Evolutionary conservation across 2,797 vertebrate species (phyloP).

Genomic region (Phataginus tricuspis): DNA sequence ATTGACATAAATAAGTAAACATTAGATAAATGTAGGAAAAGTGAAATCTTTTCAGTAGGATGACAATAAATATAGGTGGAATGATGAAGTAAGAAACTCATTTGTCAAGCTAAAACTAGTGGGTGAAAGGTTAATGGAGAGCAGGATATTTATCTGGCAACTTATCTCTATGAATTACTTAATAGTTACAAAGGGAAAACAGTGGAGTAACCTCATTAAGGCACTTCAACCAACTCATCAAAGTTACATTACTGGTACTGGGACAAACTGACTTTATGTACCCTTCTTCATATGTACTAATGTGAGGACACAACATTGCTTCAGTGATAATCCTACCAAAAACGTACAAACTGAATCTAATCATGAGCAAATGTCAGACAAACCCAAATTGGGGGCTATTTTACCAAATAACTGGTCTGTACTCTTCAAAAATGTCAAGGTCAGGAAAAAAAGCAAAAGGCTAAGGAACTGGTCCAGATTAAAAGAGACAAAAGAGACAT

Average conservation of each 20-base stretch:
- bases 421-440: conserved; percentile 43
- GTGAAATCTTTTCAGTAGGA: background rate
- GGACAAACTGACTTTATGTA: background rate
- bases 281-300: background rate
- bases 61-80: background rate
- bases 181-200: conserved; percentile 13
- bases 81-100: conserved; percentile 14
- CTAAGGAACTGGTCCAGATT: conserved; percentile 5
- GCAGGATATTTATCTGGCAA: background rate
- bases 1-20: background rate
- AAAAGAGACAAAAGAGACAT: background rate
- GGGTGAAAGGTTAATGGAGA: conserved; percentile 14
- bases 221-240: background rate
- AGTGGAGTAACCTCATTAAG: background rate
- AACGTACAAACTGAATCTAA: background rate
- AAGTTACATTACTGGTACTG: background rate
- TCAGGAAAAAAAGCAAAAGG: conserved; percentile 49
- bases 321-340: background rate
- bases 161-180: conserved; percentile 5
- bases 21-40: conserved; percentile 35
- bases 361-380: conserved; percentile 52
- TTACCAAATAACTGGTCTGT: conserved; percentile 53
- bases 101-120: background rate
- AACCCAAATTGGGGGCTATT: conserved; percentile 52
- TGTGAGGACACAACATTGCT: background rate